Evolutionary conservation across 1,140 invertebrate species (phyloP).

Genomic region (Leptinotarsa lineolata): DNA sequence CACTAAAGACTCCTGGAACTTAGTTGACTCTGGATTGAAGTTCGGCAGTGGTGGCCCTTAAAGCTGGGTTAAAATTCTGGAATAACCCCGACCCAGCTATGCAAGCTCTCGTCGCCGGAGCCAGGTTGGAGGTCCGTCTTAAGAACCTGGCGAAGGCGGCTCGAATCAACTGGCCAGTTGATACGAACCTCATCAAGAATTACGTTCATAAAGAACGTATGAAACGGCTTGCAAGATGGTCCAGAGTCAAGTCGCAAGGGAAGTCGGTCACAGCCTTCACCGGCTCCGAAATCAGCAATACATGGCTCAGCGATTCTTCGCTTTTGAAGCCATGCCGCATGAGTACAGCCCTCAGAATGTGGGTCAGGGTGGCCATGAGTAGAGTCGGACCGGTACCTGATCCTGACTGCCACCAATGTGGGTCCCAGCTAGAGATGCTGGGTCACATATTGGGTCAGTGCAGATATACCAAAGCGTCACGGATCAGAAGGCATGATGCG

Average conservation of each 20-base stretch:
- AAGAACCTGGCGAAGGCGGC: no score
- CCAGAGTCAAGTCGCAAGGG: conserved; percentile 33
- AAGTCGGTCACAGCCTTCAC: no score
- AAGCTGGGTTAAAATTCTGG: no score
- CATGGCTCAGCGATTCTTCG: not conserved
- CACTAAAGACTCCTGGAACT: no score
- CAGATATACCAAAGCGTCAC: conserved; percentile 33
- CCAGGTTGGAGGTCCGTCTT: conserved; percentile 27
- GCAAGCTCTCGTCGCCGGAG: conserved; percentile 33
- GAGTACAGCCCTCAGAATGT: conserved; percentile 36
- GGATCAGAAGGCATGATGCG: no score
- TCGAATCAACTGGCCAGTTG: no score
- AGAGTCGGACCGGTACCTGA: not conserved
- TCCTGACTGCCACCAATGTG: not conserved
- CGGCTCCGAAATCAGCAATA: no score
- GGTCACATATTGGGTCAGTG: conserved; percentile 46
- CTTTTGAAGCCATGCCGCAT: conserved; percentile 34
- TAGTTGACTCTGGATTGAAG: no score
- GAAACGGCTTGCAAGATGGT: conserved; percentile 29
- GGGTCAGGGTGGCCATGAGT: not conserved
- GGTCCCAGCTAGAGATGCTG: conserved; percentile 39
- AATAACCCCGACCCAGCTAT: no score
- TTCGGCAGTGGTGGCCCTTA: not conserved
- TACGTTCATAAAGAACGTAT: no score
- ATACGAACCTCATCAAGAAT: no score